phyloP scores from a whole-genome alignment of 2,888 invertebrate species.

The Calephelis perditalis region DNA sequence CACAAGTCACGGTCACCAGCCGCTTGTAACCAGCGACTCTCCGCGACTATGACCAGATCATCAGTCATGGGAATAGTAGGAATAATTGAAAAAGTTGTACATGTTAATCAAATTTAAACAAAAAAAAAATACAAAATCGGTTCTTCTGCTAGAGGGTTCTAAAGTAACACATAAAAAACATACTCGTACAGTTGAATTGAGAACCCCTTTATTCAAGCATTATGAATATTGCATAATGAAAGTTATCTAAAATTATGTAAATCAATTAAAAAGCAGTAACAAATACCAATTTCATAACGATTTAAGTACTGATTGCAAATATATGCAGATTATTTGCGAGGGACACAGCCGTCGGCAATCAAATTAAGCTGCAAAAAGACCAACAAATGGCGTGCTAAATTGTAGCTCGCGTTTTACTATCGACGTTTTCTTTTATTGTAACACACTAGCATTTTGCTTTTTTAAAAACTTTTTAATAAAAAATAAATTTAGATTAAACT shows the following conservation, averaged over 20 bases:
- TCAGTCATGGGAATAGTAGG: no score
- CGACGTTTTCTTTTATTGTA: constrained; percentile 35
- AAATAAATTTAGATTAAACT: neutral
- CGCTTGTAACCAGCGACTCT: no score
- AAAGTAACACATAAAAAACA: no score
- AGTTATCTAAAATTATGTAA: neutral
- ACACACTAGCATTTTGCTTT: neutral
- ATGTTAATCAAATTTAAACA: no score
- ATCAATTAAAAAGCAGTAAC: constrained; percentile 2
- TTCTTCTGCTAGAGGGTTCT: no score
- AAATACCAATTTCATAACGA: constrained; percentile 15
- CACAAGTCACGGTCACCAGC: no score
- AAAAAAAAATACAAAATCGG: no score
- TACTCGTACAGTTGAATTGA: no score
- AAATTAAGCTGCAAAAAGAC: constrained; percentile 53
- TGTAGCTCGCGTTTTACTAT: constrained; percentile 18
- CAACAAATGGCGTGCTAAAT: constrained; percentile 46
- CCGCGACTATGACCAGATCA: no score
- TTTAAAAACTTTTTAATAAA: neutral
- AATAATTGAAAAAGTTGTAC: no score
- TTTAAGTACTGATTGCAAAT: constrained; percentile 46
- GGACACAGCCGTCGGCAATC: constrained; percentile 47
- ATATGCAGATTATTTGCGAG: constrained; percentile 61
- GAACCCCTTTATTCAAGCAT: no score
- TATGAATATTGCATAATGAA: neutral